phyloP scores from a whole-genome alignment of 2,113 vertebrate species.

The Castor canadensis region DNA sequence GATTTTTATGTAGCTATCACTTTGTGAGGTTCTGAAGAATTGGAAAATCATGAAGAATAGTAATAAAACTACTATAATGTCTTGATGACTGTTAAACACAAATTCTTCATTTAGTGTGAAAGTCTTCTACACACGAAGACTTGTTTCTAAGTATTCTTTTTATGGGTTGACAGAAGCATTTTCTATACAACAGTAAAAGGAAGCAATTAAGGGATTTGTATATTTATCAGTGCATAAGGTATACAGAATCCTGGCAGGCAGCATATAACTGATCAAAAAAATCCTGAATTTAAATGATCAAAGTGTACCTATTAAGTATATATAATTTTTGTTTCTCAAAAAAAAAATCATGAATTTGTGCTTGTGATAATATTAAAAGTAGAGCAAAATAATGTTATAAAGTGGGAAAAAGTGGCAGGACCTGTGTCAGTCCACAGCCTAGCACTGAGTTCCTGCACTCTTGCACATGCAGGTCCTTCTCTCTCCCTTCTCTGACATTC shows the following conservation, averaged over 20 bases:
- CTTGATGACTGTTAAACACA: background rate
- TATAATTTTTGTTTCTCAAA: no score
- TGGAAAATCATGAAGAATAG: constrained; percentile 39
- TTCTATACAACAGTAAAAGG: background rate
- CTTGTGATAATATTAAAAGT: background rate
- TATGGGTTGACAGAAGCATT: background rate
- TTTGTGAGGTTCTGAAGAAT: constrained; percentile 44
- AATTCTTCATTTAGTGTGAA: background rate
- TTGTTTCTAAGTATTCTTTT: background rate
- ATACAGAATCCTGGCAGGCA: background rate
- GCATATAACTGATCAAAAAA: background rate
- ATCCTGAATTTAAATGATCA: no score
- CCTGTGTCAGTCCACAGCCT: background rate
- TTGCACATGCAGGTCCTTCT: rapidly evolving
- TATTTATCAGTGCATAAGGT: constrained; percentile 4
- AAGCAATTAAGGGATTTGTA: constrained; percentile 8
- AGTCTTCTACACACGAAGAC: background rate
- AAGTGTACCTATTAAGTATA: no score
- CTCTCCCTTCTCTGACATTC: no score
- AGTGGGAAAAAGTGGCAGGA: background rate
- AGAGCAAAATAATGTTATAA: background rate
- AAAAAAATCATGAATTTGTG: background rate
- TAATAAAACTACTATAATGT: constrained; percentile 27
- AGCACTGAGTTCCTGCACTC: background rate
- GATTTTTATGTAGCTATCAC: constrained; percentile 49